phyloP scores from a whole-genome alignment of 2,113 vertebrate species.

The Varanus komodoensis region DNA sequence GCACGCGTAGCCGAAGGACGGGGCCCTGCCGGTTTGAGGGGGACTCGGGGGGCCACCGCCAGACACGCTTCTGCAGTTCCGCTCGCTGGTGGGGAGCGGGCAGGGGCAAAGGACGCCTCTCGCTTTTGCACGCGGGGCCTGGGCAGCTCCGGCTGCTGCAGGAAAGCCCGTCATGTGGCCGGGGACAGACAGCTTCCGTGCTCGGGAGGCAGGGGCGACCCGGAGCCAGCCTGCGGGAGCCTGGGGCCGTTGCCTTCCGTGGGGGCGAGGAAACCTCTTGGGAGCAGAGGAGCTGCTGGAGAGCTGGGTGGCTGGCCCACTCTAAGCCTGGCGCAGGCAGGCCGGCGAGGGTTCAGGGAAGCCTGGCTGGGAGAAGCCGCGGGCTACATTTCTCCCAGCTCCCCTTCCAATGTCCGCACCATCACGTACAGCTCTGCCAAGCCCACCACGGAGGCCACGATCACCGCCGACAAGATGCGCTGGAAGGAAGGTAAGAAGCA shows the following conservation, averaged over 20 bases:
- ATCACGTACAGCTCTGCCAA: constrained; percentile 95
- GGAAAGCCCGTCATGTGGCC: background rate
- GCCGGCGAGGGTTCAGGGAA: background rate
- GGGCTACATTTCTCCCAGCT: constrained; percentile 86
- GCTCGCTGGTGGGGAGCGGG: too few relatives aligned
- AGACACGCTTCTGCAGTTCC: background rate
- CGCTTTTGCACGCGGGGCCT: background rate
- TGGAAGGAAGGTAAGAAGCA: constrained; percentile 47
- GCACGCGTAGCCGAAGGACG: background rate
- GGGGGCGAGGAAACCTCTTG: too few relatives aligned
- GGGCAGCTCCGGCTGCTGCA: too few relatives aligned
- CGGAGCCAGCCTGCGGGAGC: background rate
- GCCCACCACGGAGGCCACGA: constrained; percentile 93
- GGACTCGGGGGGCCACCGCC: background rate
- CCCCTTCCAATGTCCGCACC: constrained; percentile 93
- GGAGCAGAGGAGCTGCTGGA: too few relatives aligned
- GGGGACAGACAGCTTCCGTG: background rate
- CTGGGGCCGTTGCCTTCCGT: background rate
- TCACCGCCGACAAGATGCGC: constrained; percentile 89
- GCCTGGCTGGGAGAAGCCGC: accelerated
- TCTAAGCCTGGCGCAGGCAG: too few relatives aligned
- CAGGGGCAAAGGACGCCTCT: too few relatives aligned
- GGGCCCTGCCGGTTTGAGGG: background rate
- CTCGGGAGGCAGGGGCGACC: background rate
- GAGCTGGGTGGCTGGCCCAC: too few relatives aligned